phyloP scores from a whole-genome alignment of 2,888 invertebrate genomes.

The Onthophagus sagittarius region DNA sequence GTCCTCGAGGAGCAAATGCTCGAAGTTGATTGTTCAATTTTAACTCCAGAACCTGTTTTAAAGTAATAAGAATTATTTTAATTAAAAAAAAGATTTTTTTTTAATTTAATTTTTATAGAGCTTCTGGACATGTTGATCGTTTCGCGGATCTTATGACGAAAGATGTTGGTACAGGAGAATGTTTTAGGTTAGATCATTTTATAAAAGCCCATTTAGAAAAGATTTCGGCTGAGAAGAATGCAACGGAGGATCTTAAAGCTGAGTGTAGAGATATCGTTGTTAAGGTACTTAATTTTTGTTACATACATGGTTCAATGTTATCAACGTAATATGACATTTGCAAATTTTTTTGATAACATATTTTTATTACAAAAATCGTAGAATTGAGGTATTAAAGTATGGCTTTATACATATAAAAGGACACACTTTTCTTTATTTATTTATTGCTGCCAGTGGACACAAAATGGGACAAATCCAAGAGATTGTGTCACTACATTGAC shows the following conservation, averaged over 20 bases:
- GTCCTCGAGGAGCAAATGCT: constrained; percentile 97
- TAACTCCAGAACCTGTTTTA: constrained; percentile 95
- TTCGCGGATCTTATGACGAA: constrained; percentile 99
- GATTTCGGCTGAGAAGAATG: constrained; percentile 78
- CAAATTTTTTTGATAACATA: no score
- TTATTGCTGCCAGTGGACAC: no score
- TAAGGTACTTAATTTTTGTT: constrained; percentile 53
- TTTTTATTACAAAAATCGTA: no score
- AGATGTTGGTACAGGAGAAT: constrained; percentile 92
- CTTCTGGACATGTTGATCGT: constrained; percentile 97
- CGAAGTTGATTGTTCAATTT: constrained; percentile 95
- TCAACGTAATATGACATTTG: no score
- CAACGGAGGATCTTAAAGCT: constrained; percentile 62
- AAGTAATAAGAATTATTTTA: constrained; percentile 53
- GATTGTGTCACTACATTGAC: no score
- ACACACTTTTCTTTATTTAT: no score
- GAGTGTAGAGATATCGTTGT: constrained; percentile 78
- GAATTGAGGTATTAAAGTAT: no score
- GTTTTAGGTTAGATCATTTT: constrained; percentile 95
- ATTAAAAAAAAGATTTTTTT: no score
- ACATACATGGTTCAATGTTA: no score
- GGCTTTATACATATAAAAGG: no score
- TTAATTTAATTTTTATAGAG: constrained; percentile 51
- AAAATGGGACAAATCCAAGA: no score
- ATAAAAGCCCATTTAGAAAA: constrained; percentile 94